Conservation (phyloP, 92 coral and sea anemone genomes). For the Nematostella vectensis region DNA sequence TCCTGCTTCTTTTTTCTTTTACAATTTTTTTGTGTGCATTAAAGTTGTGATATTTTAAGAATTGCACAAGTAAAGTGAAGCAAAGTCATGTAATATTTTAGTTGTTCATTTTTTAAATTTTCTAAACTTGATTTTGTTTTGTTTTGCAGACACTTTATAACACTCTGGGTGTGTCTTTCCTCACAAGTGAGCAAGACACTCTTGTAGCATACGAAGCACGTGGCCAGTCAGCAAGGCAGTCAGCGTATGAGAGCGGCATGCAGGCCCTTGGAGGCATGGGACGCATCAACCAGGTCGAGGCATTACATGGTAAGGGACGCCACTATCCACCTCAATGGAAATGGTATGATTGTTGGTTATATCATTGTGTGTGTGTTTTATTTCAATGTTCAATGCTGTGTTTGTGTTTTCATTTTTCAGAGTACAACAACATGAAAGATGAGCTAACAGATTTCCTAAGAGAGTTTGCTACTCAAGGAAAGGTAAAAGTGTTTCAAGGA, state of each 20-base stretch:
- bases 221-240: conserved; percentile 48
- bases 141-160: conserved; percentile 49
- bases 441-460: conserved; percentile 82
- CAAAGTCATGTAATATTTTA: too few relatives aligned
- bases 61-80: too few relatives aligned
- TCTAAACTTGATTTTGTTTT: neutral
- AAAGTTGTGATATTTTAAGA: too few relatives aligned
- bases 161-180: conserved; percentile 57
- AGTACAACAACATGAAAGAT: conserved; percentile 84
- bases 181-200: conserved; percentile 75
- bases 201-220: conserved; percentile 83
- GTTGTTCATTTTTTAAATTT: too few relatives aligned
- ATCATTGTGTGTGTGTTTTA: too few relatives aligned
- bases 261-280: conserved; percentile 79
- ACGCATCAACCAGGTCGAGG: conserved; percentile 87
- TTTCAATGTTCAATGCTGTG: too few relatives aligned
- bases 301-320: conserved; percentile 82
- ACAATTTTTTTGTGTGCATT: too few relatives aligned
- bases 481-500: conserved; percentile 44
- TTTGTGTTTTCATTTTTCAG: conserved; percentile 21
- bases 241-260: conserved; percentile 91
- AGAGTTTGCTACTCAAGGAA: conserved; percentile 79
- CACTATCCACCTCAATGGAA: too few relatives aligned
- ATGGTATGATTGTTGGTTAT: too few relatives aligned
- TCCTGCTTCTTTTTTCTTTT: too few relatives aligned